Conservation (phyloP, 1,140 invertebrate species). For the Rhynchophorus ferrugineus region DNA sequence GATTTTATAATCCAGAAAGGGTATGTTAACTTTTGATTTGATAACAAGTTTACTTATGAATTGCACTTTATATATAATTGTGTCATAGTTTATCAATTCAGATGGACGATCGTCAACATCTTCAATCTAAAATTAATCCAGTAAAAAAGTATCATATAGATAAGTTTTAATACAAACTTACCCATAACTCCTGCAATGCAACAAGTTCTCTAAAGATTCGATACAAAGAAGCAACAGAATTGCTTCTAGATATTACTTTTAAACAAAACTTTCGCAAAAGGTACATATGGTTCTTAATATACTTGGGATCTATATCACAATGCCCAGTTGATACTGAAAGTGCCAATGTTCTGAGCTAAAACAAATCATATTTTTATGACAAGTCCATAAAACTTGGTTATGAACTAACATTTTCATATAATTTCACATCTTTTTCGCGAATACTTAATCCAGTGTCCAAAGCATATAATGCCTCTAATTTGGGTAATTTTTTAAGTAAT, state of each 20-base stretch:
- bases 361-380: background rate
- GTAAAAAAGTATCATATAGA: too few relatives aligned
- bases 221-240: constrained; percentile 4
- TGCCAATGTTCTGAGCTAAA: constrained; percentile 15
- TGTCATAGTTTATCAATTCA: constrained; percentile 12
- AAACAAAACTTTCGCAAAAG: constrained; percentile 17
- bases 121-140: constrained; percentile 12
- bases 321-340: constrained; percentile 10
- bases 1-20: constrained; percentile 17
- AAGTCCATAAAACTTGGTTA: background rate
- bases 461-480: constrained; percentile 19
- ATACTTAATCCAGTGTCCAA: constrained; percentile 22
- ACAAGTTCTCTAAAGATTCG: constrained; percentile 17
- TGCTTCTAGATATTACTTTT: constrained; percentile 11
- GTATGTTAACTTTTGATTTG: constrained; percentile 13
- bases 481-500: constrained; percentile 15
- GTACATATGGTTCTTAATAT: constrained; percentile 1
- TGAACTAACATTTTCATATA: constrained; percentile 19
- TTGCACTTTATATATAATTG: constrained; percentile 8
- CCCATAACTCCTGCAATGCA: constrained; percentile 20
- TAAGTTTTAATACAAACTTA: constrained; percentile 11
- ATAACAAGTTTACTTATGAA: constrained; percentile 19
- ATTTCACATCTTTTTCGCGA: constrained; percentile 4
- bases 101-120: constrained; percentile 9
- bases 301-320: background rate